phyloP scores from a whole-genome alignment of 2,888 invertebrate species.

The Meiosimyza decipiens region DNA sequence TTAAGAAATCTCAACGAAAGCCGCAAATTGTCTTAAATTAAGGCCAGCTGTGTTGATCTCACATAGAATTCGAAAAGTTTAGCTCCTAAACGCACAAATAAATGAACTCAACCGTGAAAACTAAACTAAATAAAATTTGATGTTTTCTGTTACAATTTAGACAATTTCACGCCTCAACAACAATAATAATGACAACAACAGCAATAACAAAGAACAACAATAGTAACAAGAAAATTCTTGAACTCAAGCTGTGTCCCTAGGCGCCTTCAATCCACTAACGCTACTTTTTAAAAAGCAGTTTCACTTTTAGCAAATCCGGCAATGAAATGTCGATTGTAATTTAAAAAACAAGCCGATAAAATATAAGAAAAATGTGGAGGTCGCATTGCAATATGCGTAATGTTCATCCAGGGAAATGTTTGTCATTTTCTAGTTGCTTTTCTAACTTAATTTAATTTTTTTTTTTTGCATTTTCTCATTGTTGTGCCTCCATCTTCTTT shows the following conservation, averaged over 20 bases:
- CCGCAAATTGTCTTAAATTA: too few relatives aligned
- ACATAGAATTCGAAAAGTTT: not conserved
- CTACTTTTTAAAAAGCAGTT: constrained; percentile 12
- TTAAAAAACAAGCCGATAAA: not conserved
- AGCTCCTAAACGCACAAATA: not conserved
- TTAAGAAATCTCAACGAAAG: too few relatives aligned
- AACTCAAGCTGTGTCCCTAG: not conserved
- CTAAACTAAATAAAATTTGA: constrained; percentile 10
- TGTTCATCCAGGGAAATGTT: constrained; percentile 18
- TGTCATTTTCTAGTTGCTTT: not conserved
- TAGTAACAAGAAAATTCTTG: not conserved
- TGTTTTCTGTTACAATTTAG: not conserved
- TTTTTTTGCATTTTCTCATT: not conserved
- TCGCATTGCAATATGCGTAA: constrained; percentile 38
- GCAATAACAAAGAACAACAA: constrained; percentile 11
- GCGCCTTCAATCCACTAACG: not conserved
- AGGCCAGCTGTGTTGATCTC: not conserved
- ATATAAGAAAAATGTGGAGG: constrained; percentile 24
- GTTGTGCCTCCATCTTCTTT: not conserved
- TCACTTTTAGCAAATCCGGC: constrained; percentile 30
- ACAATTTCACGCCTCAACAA: constrained; percentile 29
- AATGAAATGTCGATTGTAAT: constrained; percentile 35
- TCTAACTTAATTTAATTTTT: not conserved
- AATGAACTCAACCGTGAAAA: constrained; percentile 14
- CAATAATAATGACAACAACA: not conserved